A percentile compares a stretch with the other conserved stretches of the same genome.
Conservation (phyloP, 1,140 invertebrate species). For the Diuraphis noxia region DNA sequence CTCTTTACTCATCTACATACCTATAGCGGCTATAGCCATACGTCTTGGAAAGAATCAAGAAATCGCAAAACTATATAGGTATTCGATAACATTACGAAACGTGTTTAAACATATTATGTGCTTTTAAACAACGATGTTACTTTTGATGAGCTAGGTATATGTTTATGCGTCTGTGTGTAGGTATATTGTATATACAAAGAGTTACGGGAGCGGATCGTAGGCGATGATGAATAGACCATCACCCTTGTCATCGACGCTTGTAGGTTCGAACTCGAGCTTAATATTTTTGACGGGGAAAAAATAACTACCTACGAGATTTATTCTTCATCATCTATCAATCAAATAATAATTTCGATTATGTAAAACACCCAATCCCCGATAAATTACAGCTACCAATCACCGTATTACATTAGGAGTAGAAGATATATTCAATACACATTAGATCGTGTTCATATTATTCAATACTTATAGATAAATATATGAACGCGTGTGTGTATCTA, state of each 20-base stretch:
- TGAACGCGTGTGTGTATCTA: background rate
- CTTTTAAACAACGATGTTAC: background rate
- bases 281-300: background rate
- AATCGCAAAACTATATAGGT: background rate
- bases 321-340: background rate
- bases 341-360: background rate
- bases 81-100: background rate
- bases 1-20: too few species aligned
- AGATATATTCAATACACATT: background rate
- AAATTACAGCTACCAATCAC: background rate
- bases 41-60: background rate
- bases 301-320: background rate
- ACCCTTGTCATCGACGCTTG: background rate
- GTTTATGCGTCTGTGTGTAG: background rate
- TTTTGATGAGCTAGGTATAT: background rate
- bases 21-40: too few species aligned
- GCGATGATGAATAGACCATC: conserved; percentile 13
- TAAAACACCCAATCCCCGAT: background rate
- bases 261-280: background rate
- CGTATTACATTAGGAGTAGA: background rate
- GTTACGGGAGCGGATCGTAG: background rate
- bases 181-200: background rate
- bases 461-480: background rate
- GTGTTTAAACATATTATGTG: conserved; percentile 13
- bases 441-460: background rate